Conservation (phyloP, 2,113 vertebrate species). For the Grantiella picta region DNA sequence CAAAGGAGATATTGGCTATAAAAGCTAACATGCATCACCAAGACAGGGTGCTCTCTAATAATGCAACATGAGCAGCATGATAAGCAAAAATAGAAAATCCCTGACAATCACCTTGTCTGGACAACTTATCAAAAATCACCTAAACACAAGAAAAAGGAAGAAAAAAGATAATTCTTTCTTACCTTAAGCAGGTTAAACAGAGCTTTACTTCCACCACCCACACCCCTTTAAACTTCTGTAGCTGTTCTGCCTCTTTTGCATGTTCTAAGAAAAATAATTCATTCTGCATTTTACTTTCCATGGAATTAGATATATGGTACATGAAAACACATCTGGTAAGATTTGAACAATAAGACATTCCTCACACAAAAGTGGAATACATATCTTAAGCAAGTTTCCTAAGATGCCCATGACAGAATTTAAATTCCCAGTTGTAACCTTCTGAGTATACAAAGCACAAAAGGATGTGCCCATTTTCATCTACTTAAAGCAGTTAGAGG, state of each 20-base stretch:
- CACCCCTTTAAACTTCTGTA: neutral
- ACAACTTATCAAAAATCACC: neutral
- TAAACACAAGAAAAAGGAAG: neutral
- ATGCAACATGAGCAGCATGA: neutral
- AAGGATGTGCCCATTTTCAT: rapidly evolving
- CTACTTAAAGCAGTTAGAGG: neutral
- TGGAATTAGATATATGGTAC: neutral
- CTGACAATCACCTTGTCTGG: neutral
- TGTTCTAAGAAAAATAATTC: neutral
- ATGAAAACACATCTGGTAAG: neutral
- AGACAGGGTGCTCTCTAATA: neutral
- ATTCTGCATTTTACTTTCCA: neutral
- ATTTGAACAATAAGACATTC: neutral
- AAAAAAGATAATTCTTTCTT: neutral
- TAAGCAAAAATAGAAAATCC: neutral
- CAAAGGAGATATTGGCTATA: neutral
- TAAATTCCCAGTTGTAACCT: neutral
- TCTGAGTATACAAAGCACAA: neutral
- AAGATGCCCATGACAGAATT: neutral
- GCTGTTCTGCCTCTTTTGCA: neutral
- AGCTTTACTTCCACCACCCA: neutral
- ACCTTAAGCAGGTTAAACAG: neutral
- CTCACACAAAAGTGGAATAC: neutral
- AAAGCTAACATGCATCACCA: neutral
- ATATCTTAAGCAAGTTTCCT: neutral